Evolutionary conservation across 1,140 invertebrate genomes (phyloP).

Genomic region (Drosophila neocordata): DNA sequence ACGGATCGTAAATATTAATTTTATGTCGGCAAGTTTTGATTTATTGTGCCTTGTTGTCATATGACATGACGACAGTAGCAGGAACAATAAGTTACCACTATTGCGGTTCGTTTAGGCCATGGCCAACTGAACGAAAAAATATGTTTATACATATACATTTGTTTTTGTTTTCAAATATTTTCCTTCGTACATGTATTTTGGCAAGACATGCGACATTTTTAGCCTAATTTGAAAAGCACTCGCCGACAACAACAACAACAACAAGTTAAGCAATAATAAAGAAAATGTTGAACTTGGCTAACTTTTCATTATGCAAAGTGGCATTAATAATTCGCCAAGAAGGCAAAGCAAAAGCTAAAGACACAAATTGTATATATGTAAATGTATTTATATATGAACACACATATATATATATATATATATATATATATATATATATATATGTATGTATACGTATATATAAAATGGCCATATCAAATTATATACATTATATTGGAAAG

Average conservation of each 20-base stretch:
- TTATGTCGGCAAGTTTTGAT: constrained; percentile 60
- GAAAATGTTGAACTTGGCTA: constrained; percentile 47
- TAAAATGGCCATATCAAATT: constrained; percentile 42
- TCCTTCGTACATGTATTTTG: constrained; percentile 41
- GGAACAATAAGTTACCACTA: constrained; percentile 29
- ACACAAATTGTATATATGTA: constrained; percentile 23
- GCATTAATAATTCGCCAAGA: constrained; percentile 49
- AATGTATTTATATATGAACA: constrained; percentile 17
- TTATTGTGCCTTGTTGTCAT: constrained; percentile 64
- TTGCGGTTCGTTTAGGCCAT: constrained; percentile 30
- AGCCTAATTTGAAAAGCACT: constrained; percentile 65
- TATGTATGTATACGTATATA: constrained; percentile 24
- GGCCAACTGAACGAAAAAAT: constrained; percentile 28
- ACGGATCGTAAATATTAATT: constrained; percentile 50
- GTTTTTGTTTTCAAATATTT: constrained; percentile 24
- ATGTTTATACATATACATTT: constrained; percentile 20
- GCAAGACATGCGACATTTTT: constrained; percentile 64
- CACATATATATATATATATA: background rate
- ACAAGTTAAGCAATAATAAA: constrained; percentile 32
- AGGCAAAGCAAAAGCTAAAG: constrained; percentile 26
- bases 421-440: constrained; percentile 19
- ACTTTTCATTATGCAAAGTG: constrained; percentile 72
- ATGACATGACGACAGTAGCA: constrained; percentile 55
- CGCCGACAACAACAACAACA: constrained; percentile 24
- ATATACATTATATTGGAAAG: constrained; percentile 27